Percentiles rank a stretch among this genome's conserved stretches.
Evolutionary conservation across 2,888 invertebrate genomes (phyloP).

Genomic region (Drosophila pseudotakahashii): DNA sequence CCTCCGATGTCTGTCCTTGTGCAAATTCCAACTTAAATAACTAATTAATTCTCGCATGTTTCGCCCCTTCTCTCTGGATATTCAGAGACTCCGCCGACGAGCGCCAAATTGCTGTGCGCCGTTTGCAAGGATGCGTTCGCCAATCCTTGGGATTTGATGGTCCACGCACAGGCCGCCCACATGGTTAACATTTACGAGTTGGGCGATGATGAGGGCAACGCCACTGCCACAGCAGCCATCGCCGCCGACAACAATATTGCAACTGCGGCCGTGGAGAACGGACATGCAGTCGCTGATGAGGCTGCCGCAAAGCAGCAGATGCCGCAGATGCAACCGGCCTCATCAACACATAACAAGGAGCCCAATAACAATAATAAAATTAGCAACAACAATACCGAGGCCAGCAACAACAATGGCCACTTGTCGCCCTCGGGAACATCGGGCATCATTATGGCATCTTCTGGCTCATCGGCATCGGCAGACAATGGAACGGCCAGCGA

Average conservation of each 20-base stretch:
- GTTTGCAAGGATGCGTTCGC: slow-evolving; percentile 88
- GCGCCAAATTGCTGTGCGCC: slow-evolving; percentile 87
- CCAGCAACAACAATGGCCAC: slow-evolving; percentile 53
- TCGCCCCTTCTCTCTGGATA: slow-evolving; percentile 6
- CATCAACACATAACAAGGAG: slow-evolving; percentile 76
- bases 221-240: slow-evolving; percentile 37
- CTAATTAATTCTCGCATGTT: slow-evolving; percentile 77
- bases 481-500: slow-evolving; percentile 71
- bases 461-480: slow-evolving; percentile 19
- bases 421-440: slow-evolving; percentile 53
- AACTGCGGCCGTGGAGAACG: slow-evolving; percentile 59
- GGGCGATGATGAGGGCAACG: slow-evolving; percentile 84
- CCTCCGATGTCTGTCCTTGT: slow-evolving; percentile 14
- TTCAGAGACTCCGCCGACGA: slow-evolving; percentile 79
- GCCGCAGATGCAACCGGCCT: slow-evolving; percentile 61
- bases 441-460: slow-evolving; percentile 21
- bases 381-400: slow-evolving; percentile 69
- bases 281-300: slow-evolving; percentile 59
- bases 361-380: slow-evolving; percentile 77
- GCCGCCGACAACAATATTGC: slow-evolving; percentile 25
- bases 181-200: slow-evolving; percentile 89
- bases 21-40: slow-evolving; percentile 77
- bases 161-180: slow-evolving; percentile 89
- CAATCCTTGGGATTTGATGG: slow-evolving; percentile 89
- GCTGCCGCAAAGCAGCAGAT: slow-evolving; percentile 66